Evolutionary conservation across 2,888 invertebrate species (phyloP), one percentile per base, ranked within the genome.

Genomic region (Folsomia manolachei): DNA sequence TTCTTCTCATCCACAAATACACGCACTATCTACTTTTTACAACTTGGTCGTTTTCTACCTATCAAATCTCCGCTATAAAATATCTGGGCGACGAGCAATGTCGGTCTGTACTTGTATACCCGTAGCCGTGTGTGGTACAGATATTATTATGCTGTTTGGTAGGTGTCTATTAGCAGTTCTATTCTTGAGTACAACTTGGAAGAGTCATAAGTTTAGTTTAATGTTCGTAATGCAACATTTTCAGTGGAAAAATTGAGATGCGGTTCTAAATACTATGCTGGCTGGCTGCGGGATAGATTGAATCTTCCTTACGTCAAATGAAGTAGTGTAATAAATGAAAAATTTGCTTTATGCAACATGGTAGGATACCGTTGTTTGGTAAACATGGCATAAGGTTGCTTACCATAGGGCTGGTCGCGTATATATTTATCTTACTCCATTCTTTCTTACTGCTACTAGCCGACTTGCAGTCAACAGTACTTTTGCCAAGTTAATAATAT

Each of bases 11-110:
- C 18, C 56, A 56, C 56, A 56, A 18, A 56, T 56, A 56, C 56
- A 56, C 56, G 56, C 56, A 56, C 18, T 21, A 56, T 56, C 19
- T 56, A 56, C 56, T 56, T 56, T n/a, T 56, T 56, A 56, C 56
- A 56, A 56, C 56, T 14, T 56, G 56, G 56, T 21, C 56, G 56
- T 56, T 56, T 56, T 56, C 56, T 56, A 39, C 39, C 14, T 14
- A 39, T 39, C 39, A 39, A 39, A 39, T 39, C 39, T 39, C 39
- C 14, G 39, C 39, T 39, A 39, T 39, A 39, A 39, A 39, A 39
- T 39, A 14, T 39, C 14, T 14, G 14, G 39, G 14, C 39, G 39
- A 9, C 39, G 39, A 39, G 4, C 7, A 4, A 9, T 39, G 39
- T 14, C 39, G 39, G 4, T 9, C 14, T 14, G 39, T 14, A 14